phyloP scores from a whole-genome alignment of 64 coral and sea anemone genomes.

The Catalaphyllia jardinei region DNA sequence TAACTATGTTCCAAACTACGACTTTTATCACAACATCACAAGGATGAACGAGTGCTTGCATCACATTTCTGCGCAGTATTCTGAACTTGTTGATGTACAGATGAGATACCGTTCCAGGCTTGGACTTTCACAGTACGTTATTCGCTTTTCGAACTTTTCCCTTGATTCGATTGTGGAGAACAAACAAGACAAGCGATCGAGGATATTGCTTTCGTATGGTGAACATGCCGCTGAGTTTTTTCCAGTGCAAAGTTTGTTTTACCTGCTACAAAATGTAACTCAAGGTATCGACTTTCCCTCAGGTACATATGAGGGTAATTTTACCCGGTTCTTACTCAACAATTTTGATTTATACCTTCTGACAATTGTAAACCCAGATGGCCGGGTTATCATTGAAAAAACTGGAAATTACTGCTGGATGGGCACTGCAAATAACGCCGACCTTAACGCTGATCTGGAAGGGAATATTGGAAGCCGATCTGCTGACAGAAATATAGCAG shows the following conservation, averaged over 20 bases:
- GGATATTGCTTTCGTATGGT: slow-evolving; percentile 77
- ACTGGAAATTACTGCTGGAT: slow-evolving; percentile 82
- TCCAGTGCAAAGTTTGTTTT: slow-evolving; percentile 84
- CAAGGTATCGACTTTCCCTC: slow-evolving; percentile 35
- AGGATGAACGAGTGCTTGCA: slow-evolving; percentile 73
- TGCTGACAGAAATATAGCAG: background rate
- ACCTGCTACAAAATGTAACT: slow-evolving; percentile 76
- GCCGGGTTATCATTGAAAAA: slow-evolving; percentile 68
- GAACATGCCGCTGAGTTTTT: slow-evolving; percentile 90
- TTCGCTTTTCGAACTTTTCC: slow-evolving; percentile 79
- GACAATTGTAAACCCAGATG: slow-evolving; percentile 83
- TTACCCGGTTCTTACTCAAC: slow-evolving; percentile 71
- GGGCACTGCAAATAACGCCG: slow-evolving; percentile 62
- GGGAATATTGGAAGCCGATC: slow-evolving; percentile 38
- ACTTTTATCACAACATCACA: slow-evolving; percentile 85
- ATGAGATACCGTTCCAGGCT: slow-evolving; percentile 82
- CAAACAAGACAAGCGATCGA: slow-evolving; percentile 38
- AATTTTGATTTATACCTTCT: slow-evolving; percentile 80
- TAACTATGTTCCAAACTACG: slow-evolving; percentile 67
- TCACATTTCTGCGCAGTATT: slow-evolving; percentile 54
- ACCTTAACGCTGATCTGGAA: slow-evolving; percentile 54
- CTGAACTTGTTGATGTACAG: slow-evolving; percentile 72
- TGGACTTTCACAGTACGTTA: slow-evolving; percentile 78
- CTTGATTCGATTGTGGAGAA: slow-evolving; percentile 22
- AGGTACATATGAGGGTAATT: slow-evolving; percentile 18